Evolutionary conservation across 1,140 invertebrate species (phyloP).

Genomic region (Orussus abietinus): DNA sequence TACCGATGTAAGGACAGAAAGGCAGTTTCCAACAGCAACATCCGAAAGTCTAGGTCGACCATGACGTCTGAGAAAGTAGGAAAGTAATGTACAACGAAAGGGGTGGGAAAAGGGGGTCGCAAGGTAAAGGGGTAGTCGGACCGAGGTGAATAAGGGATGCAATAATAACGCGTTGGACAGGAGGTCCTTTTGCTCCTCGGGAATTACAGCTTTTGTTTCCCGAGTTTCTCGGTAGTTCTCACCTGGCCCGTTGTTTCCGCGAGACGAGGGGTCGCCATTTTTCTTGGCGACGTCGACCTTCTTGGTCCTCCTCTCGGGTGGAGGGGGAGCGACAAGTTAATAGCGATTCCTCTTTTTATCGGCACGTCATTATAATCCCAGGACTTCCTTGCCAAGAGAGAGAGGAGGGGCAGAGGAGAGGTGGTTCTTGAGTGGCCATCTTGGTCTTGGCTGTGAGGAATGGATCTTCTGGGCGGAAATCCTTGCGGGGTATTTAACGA

Average conservation of each 20-base stretch:
- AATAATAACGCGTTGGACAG: background rate
- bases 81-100: too few relatives aligned
- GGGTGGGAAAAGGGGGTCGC: background rate
- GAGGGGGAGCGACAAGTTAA: conserved; percentile 28
- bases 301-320: too few relatives aligned
- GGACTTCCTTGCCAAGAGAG: conserved; percentile 13
- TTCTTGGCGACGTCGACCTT: conserved; percentile 5
- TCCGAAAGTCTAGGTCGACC: too few relatives aligned
- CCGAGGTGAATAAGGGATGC: background rate
- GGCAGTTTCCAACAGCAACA: too few relatives aligned
- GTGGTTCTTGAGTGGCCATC: background rate
- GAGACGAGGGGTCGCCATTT: conserved; percentile 2
- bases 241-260: background rate
- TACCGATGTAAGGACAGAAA: too few relatives aligned
- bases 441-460: too few relatives aligned
- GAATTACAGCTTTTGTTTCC: background rate
- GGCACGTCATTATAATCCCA: conserved; percentile 35
- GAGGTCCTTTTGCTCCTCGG: background rate
- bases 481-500: conserved; percentile 27
- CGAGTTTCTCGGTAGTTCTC: background rate
- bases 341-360: conserved; percentile 31
- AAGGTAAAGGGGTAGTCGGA: background rate
- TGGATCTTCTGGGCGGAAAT: conserved; percentile 24
- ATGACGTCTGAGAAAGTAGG: too few relatives aligned
- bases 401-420: background rate